Base-by-base conservation (phyloP, 2,888 invertebrate genomes). In the Orchestes rusci region DNA sequence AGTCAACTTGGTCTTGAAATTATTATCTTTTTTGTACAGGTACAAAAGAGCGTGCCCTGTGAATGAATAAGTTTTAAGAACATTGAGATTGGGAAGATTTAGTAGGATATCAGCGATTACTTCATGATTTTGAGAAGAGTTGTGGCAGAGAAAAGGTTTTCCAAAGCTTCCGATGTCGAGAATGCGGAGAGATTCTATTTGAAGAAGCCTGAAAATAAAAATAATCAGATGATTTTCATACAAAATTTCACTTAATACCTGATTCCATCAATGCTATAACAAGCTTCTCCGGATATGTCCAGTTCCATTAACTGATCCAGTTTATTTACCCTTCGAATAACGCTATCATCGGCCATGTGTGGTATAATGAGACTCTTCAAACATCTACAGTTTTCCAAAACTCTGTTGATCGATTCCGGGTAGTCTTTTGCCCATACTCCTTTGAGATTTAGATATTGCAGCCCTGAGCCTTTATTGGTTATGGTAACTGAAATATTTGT, bases 341-440 rank as follows among this genome's bases (percentile, higher is more conserved):
- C 73, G 61, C 76, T 75, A 58, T 83, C 83, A 54, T 80, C 79
- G 7, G 82, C 81, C 57, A 81, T 79, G 55, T 81, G 80, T 1
- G 83, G 82, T 53, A 83, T 81, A 58, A 76, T 75, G 1, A 83
- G 65, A 17, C 73, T 75, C 3, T 74, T 76, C 38, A 83, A 62
- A 56, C 76, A 70, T n/a, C 68, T 70, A 34, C 80, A 70, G 54
- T 76, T 76, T 53, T 73, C 71, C 4, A 83, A 70, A 18, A 81
- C 64, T 18, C 76, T 70, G 49, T 75, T 77, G 69, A 83, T 71
- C 8, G 79, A 71, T 43, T 73, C 67, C 57, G 82, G 72, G 55
- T 80, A 76, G 51, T 83, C 82, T 63, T 80, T 78, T 30, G 80
- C 78, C 82, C 82, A 83, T 20, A 83, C 78, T 10, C 83, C 83